Base-by-base conservation (phyloP, 2,113 vertebrate genomes). In the Syngnathus typhle region DNA sequence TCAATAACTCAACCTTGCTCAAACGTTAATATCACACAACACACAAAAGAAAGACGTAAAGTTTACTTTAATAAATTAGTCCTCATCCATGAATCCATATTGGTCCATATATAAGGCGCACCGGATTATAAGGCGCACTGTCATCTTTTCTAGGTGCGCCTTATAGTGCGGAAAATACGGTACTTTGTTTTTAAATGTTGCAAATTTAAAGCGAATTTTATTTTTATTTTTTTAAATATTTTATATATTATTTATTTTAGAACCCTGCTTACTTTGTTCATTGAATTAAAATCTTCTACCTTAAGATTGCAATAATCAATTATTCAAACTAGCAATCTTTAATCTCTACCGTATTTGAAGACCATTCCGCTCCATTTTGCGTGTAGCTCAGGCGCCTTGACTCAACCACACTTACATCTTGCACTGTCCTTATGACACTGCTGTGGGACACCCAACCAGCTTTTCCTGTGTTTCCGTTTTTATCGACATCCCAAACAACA, bases 401-500 rank as follows among this genome's bases (percentile, higher is more conserved):
- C 80, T 87, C 87, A 84, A 72, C 79, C 76, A 81, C 85, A 81
- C 82, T 82, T 85, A 82, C 80, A 83, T 87, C 71, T 80, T 68
- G 84, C 85, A 70, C 85, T 78, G 76, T 83, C 77, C 77, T 15
- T 58, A 67, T 87, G 85, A 87, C 84, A 83, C 68, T 56, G 68
- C 64, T 81, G 85, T 87, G 81, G 84, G 86, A 87, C 76, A 83
- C 56, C 70, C 78, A 68, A 82, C 81, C 83, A 88, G 82, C 82
- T 85, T 85, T 87, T 88, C 73, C 73, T 82, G 79, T 73, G 15
- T 62, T 62, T 43, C 7, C 12, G 12, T 12, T 21, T 62, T 23
- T 21, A 15, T 44, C 36, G 19, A 19, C 47, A n/a, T 27, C 6
- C 2, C 6, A 32, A 36, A 27, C 23, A 5, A 16, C 23, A 58